Evolutionary conservation across 2,113 vertebrate species (phyloP), one percentile per base, ranked within the genome.

Genomic region (Coryphaenoides rupestris): DNA sequence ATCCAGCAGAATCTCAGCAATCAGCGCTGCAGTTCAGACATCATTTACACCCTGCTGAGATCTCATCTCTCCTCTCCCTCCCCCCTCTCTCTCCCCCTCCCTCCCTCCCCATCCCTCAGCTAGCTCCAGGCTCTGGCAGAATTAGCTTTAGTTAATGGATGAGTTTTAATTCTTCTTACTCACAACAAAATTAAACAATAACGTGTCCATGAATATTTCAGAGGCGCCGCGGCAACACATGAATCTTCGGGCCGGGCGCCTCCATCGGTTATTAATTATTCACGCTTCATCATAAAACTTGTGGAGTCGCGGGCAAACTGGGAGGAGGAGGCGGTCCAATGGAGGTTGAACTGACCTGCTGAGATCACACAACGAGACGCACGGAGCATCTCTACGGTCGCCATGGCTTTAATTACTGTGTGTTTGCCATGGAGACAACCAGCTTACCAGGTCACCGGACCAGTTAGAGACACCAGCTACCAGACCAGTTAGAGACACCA

Each of bases 121-220:
- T 69, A 75, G 70, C 84, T 81, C 19, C 60, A 80, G 85, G 82
- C 71, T 13, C 72, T 66, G 14, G 47, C 76, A 64, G 75, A 88
- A 89, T 90, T 87, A 86, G 68, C 77, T 76, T 66, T 65, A 71
- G 79, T 83, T 90, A 90, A 88, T 90, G 79, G 80, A 82, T 80
- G 78, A 77, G 78, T 72, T 87, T 90, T 88, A 91, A 90, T 91
- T 85, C 84, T 75, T 86, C 74, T 82, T 68, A 89, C 86, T 90
- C 86, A 83, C 81, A 88, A 90, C 84, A 86, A 86, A 90, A 86
- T 89, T 85, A 89, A 85, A 77, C 78, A 84, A 86, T 89, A 89
- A 89, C 84, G 74, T 58, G 57, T 22, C 71, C 84, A 87, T 91
- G 84, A 90, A 90, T 90, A 88, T 88, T 90, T 89, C 81, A 89